phyloP scores from a whole-genome alignment of 1,140 invertebrate genomes.

The Episyrphus balteatus region DNA sequence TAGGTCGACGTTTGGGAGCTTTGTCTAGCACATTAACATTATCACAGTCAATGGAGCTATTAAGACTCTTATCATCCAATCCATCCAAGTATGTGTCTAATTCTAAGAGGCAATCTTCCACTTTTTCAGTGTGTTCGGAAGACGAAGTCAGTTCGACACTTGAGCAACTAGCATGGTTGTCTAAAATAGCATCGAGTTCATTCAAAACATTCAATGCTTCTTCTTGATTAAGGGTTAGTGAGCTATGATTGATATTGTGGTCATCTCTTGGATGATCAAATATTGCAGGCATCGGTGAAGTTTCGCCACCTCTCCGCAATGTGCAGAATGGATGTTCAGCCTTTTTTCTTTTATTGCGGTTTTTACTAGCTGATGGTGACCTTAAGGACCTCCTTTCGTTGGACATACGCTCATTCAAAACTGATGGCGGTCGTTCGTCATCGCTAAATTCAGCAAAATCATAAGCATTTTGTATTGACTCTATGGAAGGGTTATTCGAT shows the following conservation, averaged over 20 bases:
- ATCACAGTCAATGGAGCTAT: background rate
- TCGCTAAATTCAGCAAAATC: constrained; percentile 17
- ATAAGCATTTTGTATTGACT: constrained; percentile 25
- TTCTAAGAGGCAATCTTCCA: constrained; percentile 32
- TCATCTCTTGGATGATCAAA: too few relatives aligned
- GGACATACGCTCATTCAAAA: constrained; percentile 3
- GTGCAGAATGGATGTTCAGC: background rate
- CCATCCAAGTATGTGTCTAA: constrained; percentile 33
- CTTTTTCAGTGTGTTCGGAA: constrained; percentile 15
- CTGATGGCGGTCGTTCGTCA: constrained; percentile 11
- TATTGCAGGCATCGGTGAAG: background rate
- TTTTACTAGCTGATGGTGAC: background rate
- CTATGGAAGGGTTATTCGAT: constrained; percentile 27
- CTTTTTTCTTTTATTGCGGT: background rate
- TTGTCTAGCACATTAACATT: background rate
- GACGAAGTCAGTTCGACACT: background rate
- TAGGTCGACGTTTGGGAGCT: too few relatives aligned
- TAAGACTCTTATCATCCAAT: constrained; percentile 14
- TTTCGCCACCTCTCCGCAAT: background rate
- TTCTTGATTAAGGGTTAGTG: constrained; percentile 8
- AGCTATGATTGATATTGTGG: background rate
- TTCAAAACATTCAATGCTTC: constrained; percentile 22
- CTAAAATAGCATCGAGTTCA: constrained; percentile 29
- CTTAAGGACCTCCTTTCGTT: constrained; percentile 14
- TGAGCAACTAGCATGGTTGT: constrained; percentile 19